These are phyloP conservation scores for Hemicentrotus pulcherrimus DNA, from an alignment of 35 echinoderm and acorn worm genomes.

Conservation along the genomic window DNA sequence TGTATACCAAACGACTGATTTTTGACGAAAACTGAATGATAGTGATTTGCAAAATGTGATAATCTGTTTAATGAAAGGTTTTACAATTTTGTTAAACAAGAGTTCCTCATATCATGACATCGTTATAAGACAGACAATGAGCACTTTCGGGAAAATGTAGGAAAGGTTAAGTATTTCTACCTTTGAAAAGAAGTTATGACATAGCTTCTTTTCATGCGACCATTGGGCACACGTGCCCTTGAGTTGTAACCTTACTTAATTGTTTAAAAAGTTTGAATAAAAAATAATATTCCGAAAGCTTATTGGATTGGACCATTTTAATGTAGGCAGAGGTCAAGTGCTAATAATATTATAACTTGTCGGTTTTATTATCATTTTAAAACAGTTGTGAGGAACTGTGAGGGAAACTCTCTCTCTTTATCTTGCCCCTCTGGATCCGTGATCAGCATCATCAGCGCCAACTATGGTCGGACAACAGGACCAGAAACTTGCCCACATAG, in stretches of 20 bases:
- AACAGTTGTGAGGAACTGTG: neutral
- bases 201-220: too few relatives aligned
- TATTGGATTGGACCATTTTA: neutral
- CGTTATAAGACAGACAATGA: too few relatives aligned
- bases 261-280: neutral
- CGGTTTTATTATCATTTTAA: neutral
- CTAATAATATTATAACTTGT: neutral
- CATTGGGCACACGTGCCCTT: neutral
- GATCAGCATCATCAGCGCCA: neutral
- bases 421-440: neutral
- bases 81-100: too few relatives aligned
- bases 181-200: neutral
- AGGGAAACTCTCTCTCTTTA: neutral
- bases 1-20: too few relatives aligned
- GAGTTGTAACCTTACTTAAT: neutral
- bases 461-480: conserved; percentile 14
- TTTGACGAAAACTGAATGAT: too few relatives aligned
- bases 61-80: too few relatives aligned
- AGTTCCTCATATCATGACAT: too few relatives aligned
- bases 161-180: too few relatives aligned
- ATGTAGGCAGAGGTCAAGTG: neutral
- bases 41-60: too few relatives aligned
- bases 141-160: too few relatives aligned
- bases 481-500: neutral
- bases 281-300: neutral